A percentile compares a stretch with the other conserved stretches of the same genome.
Conservation (phyloP, 2,113 vertebrate species). For the Apistogramma diplotaenia region DNA sequence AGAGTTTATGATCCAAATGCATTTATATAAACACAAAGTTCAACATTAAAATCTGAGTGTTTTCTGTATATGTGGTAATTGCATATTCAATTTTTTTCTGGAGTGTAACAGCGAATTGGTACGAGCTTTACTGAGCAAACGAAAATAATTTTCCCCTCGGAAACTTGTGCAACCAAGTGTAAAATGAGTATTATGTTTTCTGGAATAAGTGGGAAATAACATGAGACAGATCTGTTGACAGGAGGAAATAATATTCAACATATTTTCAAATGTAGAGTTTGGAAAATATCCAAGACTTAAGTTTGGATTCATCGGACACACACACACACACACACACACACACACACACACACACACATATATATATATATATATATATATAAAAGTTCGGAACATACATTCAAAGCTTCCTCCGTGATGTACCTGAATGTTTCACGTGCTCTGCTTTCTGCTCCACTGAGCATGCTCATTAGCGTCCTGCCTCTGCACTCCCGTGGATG, state of each 20-base stretch:
- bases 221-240: not conserved
- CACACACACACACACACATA: too few species aligned
- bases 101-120: too few species aligned
- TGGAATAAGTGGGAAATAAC: not conserved
- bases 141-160: too few species aligned
- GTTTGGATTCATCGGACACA: too few species aligned
- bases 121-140: too few species aligned
- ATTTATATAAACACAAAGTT: not conserved
- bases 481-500: too few species aligned
- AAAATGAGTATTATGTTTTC: not conserved
- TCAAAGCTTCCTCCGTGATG: not conserved
- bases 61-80: not conserved
- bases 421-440: not conserved
- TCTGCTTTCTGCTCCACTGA: not conserved
- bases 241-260: not conserved
- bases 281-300: too few species aligned
- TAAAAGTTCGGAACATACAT: not conserved
- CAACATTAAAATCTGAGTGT: not conserved
- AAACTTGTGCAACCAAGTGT: too few species aligned
- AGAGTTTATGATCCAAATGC: not conserved
- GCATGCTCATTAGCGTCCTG: not conserved
- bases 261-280: not conserved
- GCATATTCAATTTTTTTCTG: not conserved
- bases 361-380: too few species aligned
- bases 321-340: too few species aligned